Base-by-base conservation (phyloP, 2,888 invertebrate species). In the Cheilosia soror region DNA sequence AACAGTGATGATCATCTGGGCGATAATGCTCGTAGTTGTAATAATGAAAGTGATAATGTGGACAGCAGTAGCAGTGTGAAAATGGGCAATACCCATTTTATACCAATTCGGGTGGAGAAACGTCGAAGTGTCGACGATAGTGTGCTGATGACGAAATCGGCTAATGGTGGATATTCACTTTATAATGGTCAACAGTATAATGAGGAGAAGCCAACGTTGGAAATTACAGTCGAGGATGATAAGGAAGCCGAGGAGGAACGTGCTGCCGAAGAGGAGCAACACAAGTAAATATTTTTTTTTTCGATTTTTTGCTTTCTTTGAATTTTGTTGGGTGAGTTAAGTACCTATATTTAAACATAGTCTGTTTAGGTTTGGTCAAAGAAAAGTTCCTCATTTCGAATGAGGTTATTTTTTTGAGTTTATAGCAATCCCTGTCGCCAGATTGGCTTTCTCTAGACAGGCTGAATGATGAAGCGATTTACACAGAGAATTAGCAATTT, bases 21-120 rank as follows among this genome's bases (percentile, higher is more conserved):
- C 51, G 37, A 66, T 20, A 53, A 92, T 42, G 42, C 13, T 2
- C 7, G 25, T 82, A 68, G 84, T 71, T 62, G 66, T 40, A 89
- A 89, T 68, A 88, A 91, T 89, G 92, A 90, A 89, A 89, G 92
- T 90, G 92, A 93, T 87, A 90, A 90, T 89, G 89, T 91, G 75
- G 89, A 90, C 86, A 91, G 89, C 55, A 90, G 91, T 81, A 89
- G 89, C 57, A 90, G 90, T 88, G 90, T 91, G 63, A 90, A 89
- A 77, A 88, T 91, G 84, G 91, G 90, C 53, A 91, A 90, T 88
- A 90, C 90, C 76, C 91, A 91, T 88, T 91, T 91, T 62, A 89
- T 91, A 88, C 91, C 91, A 75, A 91, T 91, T 27, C 90, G 90
- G 60, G 88, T 91, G 31, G 91, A 91, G 37, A 88, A 88, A 25